Percentiles rank a stretch among this genome's conserved stretches.
These are phyloP conservation scores for Callyntrura guangdongensis DNA, from an alignment of 2,888 invertebrate genomes.

Conservation along the genomic window DNA sequence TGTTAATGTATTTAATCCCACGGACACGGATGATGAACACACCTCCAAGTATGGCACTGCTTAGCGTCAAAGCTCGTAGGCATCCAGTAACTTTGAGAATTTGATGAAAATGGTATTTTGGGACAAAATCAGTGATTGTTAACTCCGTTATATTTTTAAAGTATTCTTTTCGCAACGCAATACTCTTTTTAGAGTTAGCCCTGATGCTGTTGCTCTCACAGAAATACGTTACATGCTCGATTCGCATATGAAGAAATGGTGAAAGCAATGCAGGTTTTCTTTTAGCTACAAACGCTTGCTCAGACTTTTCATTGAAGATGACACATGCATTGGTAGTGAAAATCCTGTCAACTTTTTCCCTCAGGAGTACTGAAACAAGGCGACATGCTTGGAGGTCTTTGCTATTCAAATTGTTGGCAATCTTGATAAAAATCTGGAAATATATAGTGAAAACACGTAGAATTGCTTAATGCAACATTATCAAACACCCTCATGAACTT, in stretches of 20 bases:
- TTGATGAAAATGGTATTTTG: conserved; percentile 20
- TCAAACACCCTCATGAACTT: background rate
- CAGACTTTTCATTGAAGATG: conserved; percentile 40
- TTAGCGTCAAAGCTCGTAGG: conserved; percentile 39
- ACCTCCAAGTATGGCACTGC: conserved; percentile 61
- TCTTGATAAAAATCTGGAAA: conserved; percentile 48
- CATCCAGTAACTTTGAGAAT: conserved; percentile 31
- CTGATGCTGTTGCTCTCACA: background rate
- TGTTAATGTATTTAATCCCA: background rate
- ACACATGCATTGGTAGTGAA: conserved; percentile 10
- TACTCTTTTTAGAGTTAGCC: background rate
- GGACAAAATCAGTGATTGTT: conserved; percentile 35
- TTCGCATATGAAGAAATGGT: conserved; percentile 40
- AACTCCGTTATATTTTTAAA: conserved; percentile 38
- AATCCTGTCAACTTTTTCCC: conserved; percentile 58
- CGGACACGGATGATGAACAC: no score
- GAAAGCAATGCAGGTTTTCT: conserved; percentile 44
- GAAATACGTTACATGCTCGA: conserved; percentile 21
- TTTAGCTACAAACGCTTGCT: conserved; percentile 9
- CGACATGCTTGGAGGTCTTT: conserved; percentile 63
- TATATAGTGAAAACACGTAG: background rate
- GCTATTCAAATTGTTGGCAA: conserved; percentile 17
- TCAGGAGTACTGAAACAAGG: conserved; percentile 45
- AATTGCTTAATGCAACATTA: no score
- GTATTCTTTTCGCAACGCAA: conserved; percentile 31